These are phyloP conservation scores for Coremacera marginata DNA, from an alignment of 2,888 invertebrate species.

Conservation along the genomic window DNA sequence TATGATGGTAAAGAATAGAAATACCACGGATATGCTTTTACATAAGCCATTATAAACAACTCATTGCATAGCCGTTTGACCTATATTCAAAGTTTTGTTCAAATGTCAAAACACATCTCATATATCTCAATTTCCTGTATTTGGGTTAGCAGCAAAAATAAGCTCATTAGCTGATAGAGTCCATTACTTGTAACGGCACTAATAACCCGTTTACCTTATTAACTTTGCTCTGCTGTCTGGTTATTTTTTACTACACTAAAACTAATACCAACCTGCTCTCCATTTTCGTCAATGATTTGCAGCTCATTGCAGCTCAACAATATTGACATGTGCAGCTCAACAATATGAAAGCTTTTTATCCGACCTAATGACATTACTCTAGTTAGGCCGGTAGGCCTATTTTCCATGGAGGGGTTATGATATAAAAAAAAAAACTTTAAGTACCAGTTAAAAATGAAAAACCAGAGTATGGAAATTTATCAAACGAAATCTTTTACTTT, in stretches of 20 bases:
- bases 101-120: neutral
- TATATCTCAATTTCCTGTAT: neutral
- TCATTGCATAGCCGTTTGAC: neutral
- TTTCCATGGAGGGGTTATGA: no score
- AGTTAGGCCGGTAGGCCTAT: no score
- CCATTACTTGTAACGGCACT: neutral
- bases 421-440: no score
- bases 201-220: neutral
- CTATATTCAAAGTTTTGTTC: neutral
- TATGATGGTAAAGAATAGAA: no score
- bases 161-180: neutral
- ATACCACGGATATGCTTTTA: neutral
- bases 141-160: slow-evolving; percentile 5
- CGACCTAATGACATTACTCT: slow-evolving; percentile 13
- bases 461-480: no score
- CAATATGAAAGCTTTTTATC: neutral
- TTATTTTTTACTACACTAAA: neutral
- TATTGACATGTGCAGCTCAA: neutral
- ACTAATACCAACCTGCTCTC: neutral
- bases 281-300: neutral
- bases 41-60: neutral
- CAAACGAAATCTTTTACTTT: no score
- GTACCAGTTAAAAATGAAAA: no score
- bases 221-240: neutral
- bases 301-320: no score